These are phyloP conservation scores for Pycnonotus jocosus DNA, from an alignment of 2,113 vertebrate genomes.

Conservation along the genomic window DNA sequence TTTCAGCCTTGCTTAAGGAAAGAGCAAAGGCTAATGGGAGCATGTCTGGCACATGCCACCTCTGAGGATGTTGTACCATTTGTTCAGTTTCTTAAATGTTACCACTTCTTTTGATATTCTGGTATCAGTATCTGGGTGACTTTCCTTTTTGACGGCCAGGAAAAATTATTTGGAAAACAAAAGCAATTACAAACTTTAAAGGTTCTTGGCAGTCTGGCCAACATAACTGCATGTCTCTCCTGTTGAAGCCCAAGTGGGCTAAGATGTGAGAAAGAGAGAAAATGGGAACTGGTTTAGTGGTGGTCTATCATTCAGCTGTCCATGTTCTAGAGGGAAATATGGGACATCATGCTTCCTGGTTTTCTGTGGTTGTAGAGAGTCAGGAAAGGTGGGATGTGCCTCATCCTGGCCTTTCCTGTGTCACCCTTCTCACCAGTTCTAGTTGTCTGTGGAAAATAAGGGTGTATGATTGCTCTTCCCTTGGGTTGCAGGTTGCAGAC, in stretches of 20 bases:
- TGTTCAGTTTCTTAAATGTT: conserved; percentile 24
- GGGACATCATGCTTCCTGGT: neutral
- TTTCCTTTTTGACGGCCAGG: neutral
- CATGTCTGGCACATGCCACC: neutral
- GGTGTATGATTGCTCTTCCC: fast-evolving
- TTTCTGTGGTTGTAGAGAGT: neutral
- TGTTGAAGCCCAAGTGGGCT: neutral
- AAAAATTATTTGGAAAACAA: neutral
- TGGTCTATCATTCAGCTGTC: neutral
- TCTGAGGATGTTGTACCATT: neutral
- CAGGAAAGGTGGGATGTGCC: neutral
- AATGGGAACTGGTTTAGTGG: neutral
- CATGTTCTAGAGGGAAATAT: neutral
- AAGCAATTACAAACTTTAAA: neutral
- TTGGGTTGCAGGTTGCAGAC: neutral
- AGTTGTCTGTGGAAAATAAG: fast-evolving
- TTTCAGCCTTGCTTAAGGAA: neutral
- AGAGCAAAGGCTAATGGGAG: neutral
- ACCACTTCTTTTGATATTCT: neutral
- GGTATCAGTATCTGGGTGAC: neutral
- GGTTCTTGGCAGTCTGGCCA: neutral
- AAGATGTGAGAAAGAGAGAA: neutral
- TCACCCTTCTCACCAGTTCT: neutral
- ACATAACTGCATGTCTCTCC: neutral
- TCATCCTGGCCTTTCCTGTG: neutral